These are phyloP conservation scores for Elymnias hypermnestra DNA, from an alignment of 1,140 invertebrate genomes.

Conservation along the genomic window DNA sequence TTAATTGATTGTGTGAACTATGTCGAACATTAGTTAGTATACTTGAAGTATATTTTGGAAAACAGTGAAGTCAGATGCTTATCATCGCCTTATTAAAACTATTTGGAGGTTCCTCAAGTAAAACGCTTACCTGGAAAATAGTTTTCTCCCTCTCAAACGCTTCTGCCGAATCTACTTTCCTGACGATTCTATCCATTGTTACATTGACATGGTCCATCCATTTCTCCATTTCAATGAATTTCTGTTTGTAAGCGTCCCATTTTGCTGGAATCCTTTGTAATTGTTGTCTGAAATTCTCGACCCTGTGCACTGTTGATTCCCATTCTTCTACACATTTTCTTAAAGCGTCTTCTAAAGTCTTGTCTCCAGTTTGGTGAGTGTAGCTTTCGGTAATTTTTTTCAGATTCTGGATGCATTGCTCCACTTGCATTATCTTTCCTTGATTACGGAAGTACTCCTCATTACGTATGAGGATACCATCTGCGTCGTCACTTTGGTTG, in stretches of 20 bases:
- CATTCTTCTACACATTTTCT: slow-evolving; percentile 83
- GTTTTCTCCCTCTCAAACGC: slow-evolving; percentile 93
- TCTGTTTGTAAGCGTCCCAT: slow-evolving; percentile 90
- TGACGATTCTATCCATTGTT: slow-evolving; percentile 87
- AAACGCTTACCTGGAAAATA: slow-evolving; percentile 91
- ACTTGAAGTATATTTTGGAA: too few species aligned
- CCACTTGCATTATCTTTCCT: slow-evolving; percentile 82
- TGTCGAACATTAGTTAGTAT: too few species aligned
- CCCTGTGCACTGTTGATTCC: slow-evolving; percentile 81
- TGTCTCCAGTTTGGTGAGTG: slow-evolving; percentile 81
- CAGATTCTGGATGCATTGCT: slow-evolving; percentile 85
- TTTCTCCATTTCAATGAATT: slow-evolving; percentile 88
- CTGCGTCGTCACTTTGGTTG: slow-evolving; percentile 89
- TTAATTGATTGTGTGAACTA: too few species aligned
- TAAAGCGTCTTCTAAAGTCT: slow-evolving; percentile 79
- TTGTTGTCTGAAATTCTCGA: slow-evolving; percentile 85
- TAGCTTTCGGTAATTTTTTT: slow-evolving; percentile 82
- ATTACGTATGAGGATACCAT: slow-evolving; percentile 85
- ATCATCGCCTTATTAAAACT: too few species aligned
- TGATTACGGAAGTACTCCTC: slow-evolving; percentile 85
- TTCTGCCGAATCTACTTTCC: slow-evolving; percentile 88
- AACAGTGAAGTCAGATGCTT: too few species aligned
- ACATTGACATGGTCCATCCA: slow-evolving; percentile 95
- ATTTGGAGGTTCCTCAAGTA: too few species aligned
- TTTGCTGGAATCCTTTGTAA: slow-evolving; percentile 92